These are phyloP conservation scores for Pristis pectinata DNA, from an alignment of 2,797 vertebrate genomes.

Conservation along the genomic window DNA sequence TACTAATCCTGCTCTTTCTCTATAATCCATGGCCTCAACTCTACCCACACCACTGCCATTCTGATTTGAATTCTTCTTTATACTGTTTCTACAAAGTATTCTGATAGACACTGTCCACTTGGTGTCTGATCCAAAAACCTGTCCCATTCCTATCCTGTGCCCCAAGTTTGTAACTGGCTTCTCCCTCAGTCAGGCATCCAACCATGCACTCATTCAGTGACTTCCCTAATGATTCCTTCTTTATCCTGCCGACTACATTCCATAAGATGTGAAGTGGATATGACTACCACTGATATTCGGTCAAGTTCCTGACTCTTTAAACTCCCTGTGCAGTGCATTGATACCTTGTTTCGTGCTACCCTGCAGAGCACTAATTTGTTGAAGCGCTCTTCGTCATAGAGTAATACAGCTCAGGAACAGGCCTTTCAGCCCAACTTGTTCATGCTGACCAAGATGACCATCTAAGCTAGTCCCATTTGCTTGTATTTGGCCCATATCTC, in stretches of 20 bases:
- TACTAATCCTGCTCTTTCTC: not conserved
- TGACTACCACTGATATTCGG: not conserved
- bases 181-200: not conserved
- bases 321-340: not conserved
- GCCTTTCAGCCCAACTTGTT: no score
- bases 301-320: not conserved
- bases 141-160: not conserved
- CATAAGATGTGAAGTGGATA: not conserved
- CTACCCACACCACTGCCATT: not conserved
- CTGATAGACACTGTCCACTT: not conserved
- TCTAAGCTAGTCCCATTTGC: no score
- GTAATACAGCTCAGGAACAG: no score
- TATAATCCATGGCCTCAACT: not conserved
- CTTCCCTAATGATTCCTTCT: not conserved
- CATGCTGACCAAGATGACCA: no score
- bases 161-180: not conserved
- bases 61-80: not conserved
- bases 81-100: not conserved
- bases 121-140: not conserved
- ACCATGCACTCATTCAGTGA: no score
- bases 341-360: no score
- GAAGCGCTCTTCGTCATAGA: no score
- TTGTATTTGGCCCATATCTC: no score
- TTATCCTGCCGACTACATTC: not conserved
- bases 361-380: no score